Evolutionary conservation across 2,888 invertebrate genomes (phyloP).

Genomic region (Epinotia nisella): DNA sequence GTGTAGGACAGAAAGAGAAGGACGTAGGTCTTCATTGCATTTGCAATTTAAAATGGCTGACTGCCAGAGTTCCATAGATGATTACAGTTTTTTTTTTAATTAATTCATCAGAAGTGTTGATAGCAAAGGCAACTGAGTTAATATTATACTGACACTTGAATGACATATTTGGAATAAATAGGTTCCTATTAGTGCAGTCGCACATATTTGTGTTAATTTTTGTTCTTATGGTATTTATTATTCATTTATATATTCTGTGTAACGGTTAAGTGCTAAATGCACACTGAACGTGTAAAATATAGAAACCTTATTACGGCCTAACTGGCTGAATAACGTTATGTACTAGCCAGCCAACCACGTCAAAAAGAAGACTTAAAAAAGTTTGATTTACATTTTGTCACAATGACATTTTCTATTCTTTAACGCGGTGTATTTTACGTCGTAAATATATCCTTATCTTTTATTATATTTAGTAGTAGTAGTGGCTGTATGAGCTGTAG

Average conservation of each 20-base stretch:
- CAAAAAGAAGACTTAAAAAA: background rate
- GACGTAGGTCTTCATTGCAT: constrained; percentile 1
- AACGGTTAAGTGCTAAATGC: constrained; percentile 18
- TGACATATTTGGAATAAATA: constrained; percentile 32
- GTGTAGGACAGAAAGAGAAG: background rate
- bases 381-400: background rate
- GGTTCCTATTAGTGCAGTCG: constrained; percentile 14
- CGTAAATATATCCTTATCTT: no score
- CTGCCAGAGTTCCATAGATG: constrained; percentile 17
- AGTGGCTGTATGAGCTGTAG: no score
- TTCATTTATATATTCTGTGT: constrained; percentile 7
- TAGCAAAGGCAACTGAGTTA: constrained; percentile 19
- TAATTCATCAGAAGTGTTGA: constrained; percentile 15
- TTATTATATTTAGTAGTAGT: no score
- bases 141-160: constrained; percentile 17
- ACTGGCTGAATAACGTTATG: background rate
- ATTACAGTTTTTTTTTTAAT: constrained; percentile 25
- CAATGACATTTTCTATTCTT: no score
- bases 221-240: background rate
- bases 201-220: constrained; percentile 26
- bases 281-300: constrained; percentile 9
- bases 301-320: background rate
- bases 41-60: constrained; percentile 13
- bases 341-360: background rate
- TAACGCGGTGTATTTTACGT: no score